Evolutionary conservation across 2,797 vertebrate genomes (phyloP).

Genomic region (Zalophus californianus): DNA sequence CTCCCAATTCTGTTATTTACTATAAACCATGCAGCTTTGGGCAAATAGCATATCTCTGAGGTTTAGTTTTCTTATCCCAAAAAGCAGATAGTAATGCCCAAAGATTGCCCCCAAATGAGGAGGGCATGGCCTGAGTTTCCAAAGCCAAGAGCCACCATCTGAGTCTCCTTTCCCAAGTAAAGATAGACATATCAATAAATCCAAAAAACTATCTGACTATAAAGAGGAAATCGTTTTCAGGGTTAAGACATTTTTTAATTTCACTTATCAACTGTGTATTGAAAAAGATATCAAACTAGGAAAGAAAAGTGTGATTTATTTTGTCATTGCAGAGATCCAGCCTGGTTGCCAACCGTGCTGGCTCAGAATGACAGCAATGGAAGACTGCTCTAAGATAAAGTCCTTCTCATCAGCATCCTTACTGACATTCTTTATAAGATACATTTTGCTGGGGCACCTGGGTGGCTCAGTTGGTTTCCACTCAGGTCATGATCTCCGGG

Average conservation of each 20-base stretch:
- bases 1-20: conserved; percentile 39
- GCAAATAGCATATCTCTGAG: neutral
- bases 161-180: neutral
- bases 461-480: neutral
- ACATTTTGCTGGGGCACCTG: neutral
- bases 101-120: neutral
- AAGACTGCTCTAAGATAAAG: neutral
- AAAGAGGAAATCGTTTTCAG: conserved; percentile 38
- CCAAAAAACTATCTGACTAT: conserved; percentile 56
- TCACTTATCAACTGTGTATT: conserved; percentile 39
- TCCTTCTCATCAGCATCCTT: neutral
- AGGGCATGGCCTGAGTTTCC: neutral
- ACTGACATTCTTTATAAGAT: neutral
- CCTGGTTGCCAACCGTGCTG: neutral
- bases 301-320: conserved; percentile 54
- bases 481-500: neutral
- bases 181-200: conserved; percentile 58
- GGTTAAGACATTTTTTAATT: conserved; percentile 39
- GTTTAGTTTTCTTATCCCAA: conserved; percentile 47
- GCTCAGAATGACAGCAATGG: neutral
- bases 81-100: neutral
- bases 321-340: neutral
- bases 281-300: conserved; percentile 61
- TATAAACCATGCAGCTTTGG: conserved; percentile 8
- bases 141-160: neutral